These are phyloP conservation scores for Notolepis coatsorum DNA, from an alignment of 2,797 vertebrate genomes.

Conservation along the genomic window DNA sequence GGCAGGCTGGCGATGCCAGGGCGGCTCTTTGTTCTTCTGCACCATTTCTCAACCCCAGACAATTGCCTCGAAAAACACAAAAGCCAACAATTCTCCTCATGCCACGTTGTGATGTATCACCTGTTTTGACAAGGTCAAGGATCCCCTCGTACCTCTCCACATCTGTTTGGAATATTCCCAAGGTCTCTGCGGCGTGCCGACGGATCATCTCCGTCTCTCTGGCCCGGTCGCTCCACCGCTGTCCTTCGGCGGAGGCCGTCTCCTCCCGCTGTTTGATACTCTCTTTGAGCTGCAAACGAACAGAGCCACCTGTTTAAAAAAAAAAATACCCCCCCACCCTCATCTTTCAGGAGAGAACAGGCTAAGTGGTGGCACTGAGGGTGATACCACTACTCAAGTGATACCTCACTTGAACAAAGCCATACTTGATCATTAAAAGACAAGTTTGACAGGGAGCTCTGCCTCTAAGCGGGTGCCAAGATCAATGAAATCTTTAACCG, in stretches of 20 bases:
- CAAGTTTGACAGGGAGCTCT: background rate
- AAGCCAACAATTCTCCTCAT: too few relatives aligned
- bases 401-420: slow-evolving; percentile 13
- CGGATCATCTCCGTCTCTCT: slow-evolving; percentile 2
- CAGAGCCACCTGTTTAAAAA: too few relatives aligned
- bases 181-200: background rate
- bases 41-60: background rate
- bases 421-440: slow-evolving; percentile 5
- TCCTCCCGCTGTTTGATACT: slow-evolving; percentile 11
- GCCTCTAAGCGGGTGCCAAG: background rate
- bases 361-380: background rate
- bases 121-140: slow-evolving; percentile 18
- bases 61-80: too few relatives aligned
- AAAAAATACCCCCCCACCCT: background rate
- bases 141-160: slow-evolving; percentile 2
- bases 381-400: background rate
- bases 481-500: background rate
- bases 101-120: too few relatives aligned
- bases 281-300: slow-evolving; percentile 10
- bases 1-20: too few relatives aligned
- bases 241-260: background rate
- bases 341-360: background rate
- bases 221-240: background rate
- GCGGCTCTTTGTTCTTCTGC: too few relatives aligned
- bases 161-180: slow-evolving; percentile 14